Conservation (phyloP, 2,113 vertebrate species). For the Esox niger region DNA sequence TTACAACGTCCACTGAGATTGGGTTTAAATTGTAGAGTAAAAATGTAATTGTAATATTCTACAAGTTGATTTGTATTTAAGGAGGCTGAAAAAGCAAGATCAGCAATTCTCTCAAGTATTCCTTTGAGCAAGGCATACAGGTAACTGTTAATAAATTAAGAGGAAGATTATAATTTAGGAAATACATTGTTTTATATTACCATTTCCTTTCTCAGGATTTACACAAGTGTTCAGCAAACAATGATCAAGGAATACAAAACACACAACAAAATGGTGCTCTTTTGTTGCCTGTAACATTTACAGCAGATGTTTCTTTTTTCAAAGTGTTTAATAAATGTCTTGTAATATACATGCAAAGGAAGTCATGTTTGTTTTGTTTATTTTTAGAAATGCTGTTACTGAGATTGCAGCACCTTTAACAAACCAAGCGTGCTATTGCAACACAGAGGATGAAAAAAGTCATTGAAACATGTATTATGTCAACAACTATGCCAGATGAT, state of each 20-base stretch:
- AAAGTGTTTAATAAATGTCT: slow-evolving; percentile 59
- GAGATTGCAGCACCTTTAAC: slow-evolving; percentile 44
- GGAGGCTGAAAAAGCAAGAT: slow-evolving; percentile 10
- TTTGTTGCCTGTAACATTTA: slow-evolving; percentile 63
- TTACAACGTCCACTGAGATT: slow-evolving; percentile 34
- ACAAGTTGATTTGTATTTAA: slow-evolving; percentile 24
- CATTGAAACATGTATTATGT: slow-evolving; percentile 41
- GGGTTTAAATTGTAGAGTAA: slow-evolving; percentile 23
- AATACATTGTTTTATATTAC: slow-evolving; percentile 10
- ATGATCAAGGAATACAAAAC: slow-evolving; percentile 25
- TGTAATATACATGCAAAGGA: slow-evolving; percentile 54
- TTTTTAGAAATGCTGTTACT: slow-evolving; percentile 36
- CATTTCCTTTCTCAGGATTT: slow-evolving; percentile 24
- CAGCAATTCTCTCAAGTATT: slow-evolving; percentile 8
- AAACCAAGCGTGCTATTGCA: slow-evolving; percentile 46
- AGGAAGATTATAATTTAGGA: slow-evolving; percentile 7
- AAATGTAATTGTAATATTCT: slow-evolving; percentile 32
- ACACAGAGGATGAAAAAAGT: slow-evolving; percentile 37
- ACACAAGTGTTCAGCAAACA: background rate
- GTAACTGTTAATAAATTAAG: slow-evolving; percentile 1
- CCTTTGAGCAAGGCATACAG: slow-evolving; percentile 12
- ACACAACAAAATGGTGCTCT: slow-evolving; percentile 59
- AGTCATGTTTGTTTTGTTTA: slow-evolving; percentile 41
- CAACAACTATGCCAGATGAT: slow-evolving; percentile 49
- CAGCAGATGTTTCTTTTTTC: slow-evolving; percentile 52